Base-by-base conservation (phyloP, 2,797 vertebrate species). In the Leptatherina wallacei region DNA sequence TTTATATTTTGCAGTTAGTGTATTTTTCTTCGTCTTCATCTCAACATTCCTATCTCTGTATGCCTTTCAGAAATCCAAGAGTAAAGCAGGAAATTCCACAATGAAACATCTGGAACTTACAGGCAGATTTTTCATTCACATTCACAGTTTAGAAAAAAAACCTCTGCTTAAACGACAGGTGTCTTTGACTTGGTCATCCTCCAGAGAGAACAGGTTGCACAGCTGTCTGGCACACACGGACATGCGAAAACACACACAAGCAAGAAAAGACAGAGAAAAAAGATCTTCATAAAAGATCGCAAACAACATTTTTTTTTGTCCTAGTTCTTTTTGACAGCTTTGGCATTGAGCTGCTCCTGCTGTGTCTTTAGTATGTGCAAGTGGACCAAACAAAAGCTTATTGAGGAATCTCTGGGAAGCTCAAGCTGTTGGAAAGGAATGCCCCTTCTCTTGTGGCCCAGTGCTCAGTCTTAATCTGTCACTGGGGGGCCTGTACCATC, bases 361-460 rank as follows among this genome's bases (percentile, higher is more conserved):
- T 83, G 70, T 71, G 70, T 78, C 86, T 80, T 92, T 91, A 91
- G 85, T 89, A 57, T 61, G 80, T 52, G 61, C 71, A 64, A 87
- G 81, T 80, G 82, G 84, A 73, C 84, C 84, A 89, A 90, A 93
- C 86, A 92, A 92, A 93, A 89, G 88, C 87, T 85, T 85, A 88
- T 76, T 83, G 83, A 80, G 72, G 80, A 84, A 92, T 91, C 90
- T 90, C 90, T 81, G 83, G 90, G 91, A 90, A 90, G 89, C 83
- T 79, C 76, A 22, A 69, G 80, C 84, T 85, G 85, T 85, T 55
- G 68, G 74, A 87, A 83, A 92, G 89, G 91, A 93, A 93, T 92
- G 87, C 78, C 77, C 77, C 54, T 36, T 73, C 67, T 81, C 73
- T 78, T 74, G 66, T 79, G 75, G 67, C 67, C 76, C 77, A 47